phyloP scores from a whole-genome alignment of 2,113 vertebrate genomes.

The Dascyllus trimaculatus region DNA sequence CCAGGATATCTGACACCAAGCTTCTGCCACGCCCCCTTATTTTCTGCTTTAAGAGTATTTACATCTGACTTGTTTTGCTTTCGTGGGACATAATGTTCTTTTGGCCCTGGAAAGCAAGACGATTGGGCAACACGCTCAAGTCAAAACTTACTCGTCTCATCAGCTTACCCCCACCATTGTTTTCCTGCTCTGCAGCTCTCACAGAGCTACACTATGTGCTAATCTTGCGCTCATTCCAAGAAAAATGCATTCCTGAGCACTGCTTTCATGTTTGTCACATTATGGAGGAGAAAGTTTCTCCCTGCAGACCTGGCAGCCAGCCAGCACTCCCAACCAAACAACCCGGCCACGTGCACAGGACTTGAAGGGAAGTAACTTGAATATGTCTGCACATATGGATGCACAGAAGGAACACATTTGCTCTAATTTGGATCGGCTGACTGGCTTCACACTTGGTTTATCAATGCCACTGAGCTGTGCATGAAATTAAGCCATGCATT shows the following conservation, averaged over 20 bases:
- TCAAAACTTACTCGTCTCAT: slow-evolving; percentile 58
- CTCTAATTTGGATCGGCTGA: slow-evolving; percentile 2
- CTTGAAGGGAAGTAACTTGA: slow-evolving; percentile 39
- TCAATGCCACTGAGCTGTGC: neutral
- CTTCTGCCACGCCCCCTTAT: neutral
- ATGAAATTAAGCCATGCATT: neutral
- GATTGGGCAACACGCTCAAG: slow-evolving; percentile 65
- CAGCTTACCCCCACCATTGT: slow-evolving; percentile 62
- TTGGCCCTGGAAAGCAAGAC: slow-evolving; percentile 29
- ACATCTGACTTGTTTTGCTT: slow-evolving; percentile 39
- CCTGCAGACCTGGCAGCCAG: slow-evolving; percentile 56
- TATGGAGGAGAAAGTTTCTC: slow-evolving; percentile 61
- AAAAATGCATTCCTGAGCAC: slow-evolving; percentile 79
- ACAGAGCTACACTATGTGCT: slow-evolving; percentile 63
- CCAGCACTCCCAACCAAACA: slow-evolving; percentile 64
- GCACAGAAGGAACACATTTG: slow-evolving; percentile 46
- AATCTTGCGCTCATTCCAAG: slow-evolving; percentile 68
- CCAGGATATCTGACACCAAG: slow-evolving; percentile 20
- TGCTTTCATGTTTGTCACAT: slow-evolving; percentile 77
- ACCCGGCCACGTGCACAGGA: slow-evolving; percentile 60
- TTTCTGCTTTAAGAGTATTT: slow-evolving; percentile 25
- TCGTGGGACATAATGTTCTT: slow-evolving; percentile 71
- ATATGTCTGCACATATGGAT: slow-evolving; percentile 36
- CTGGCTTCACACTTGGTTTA: neutral
- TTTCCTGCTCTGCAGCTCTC: slow-evolving; percentile 59